Percentiles rank a stretch among this genome's conserved stretches.
phyloP scores from a whole-genome alignment of 2,113 vertebrate genomes.

The Lynx canadensis region DNA sequence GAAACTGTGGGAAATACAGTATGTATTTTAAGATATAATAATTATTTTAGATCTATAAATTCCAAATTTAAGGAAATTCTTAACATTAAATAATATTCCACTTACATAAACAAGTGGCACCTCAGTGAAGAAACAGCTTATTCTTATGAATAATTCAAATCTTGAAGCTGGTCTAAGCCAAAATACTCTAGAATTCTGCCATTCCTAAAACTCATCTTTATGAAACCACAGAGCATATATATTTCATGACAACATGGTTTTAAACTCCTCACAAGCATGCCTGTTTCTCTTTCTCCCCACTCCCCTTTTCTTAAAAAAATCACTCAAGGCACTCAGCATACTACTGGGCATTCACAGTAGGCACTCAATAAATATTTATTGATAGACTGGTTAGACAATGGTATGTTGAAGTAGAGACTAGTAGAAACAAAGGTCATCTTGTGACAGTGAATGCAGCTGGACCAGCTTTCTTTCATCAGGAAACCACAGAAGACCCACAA shows the following conservation, averaged over 20 bases:
- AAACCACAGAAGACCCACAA: neutral
- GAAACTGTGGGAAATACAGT: neutral
- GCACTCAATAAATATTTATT: slow-evolving; percentile 25
- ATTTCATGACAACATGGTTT: slow-evolving; percentile 18
- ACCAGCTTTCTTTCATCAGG: slow-evolving; percentile 6
- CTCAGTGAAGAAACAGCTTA: neutral
- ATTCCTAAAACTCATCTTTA: neutral
- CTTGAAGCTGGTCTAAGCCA: neutral
- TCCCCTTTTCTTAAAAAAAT: neutral
- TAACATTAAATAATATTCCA: slow-evolving; percentile 14
- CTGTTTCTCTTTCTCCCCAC: neutral
- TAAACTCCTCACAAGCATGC: neutral
- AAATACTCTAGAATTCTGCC: slow-evolving; percentile 34
- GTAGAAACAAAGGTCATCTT: slow-evolving; percentile 50
- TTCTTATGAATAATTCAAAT: slow-evolving; percentile 39
- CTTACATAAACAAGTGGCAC: neutral
- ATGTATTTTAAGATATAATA: slow-evolving; percentile 18
- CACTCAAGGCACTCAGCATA: neutral
- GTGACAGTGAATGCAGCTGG: neutral
- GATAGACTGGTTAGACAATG: slow-evolving; percentile 38
- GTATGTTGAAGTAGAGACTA: neutral
- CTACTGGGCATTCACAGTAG: neutral
- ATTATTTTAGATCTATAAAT: slow-evolving; percentile 3
- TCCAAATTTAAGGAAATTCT: slow-evolving; percentile 17
- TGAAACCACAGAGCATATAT: neutral